Conservation (phyloP, 2,113 vertebrate species). For the Mustela lutreola region DNA sequence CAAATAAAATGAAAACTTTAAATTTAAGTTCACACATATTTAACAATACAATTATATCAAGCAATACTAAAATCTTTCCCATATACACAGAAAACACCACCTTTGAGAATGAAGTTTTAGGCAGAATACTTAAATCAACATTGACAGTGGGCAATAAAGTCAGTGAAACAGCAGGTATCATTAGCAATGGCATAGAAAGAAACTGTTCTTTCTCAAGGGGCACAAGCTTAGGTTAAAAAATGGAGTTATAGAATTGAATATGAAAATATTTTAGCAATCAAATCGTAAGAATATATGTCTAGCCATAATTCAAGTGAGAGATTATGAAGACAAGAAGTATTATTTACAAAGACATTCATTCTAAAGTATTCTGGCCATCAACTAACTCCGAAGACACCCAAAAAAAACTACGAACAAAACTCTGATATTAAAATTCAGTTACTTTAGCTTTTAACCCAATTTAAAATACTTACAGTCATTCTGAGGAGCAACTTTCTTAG, state of each 20-base stretch:
- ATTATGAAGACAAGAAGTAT: background rate
- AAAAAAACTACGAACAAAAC: constrained; percentile 72
- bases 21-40: constrained; percentile 29
- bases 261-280: background rate
- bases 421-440: constrained; percentile 65
- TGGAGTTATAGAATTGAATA: background rate
- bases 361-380: background rate
- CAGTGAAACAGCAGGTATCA: background rate
- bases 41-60: constrained; percentile 31
- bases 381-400: constrained; percentile 46
- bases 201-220: background rate
- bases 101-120: constrained; percentile 14
- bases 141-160: background rate
- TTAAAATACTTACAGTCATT: constrained; percentile 95
- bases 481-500: constrained; percentile 98
- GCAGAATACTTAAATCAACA: constrained; percentile 23
- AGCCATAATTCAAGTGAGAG: background rate
- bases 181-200: background rate
- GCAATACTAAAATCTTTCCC: background rate
- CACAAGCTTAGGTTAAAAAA: background rate
- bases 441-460: constrained; percentile 61
- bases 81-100: background rate
- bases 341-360: background rate
- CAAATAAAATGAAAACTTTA: constrained; percentile 33
- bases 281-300: background rate